Evolutionary conservation across 1,140 invertebrate species (phyloP), one percentile per base, ranked within the genome.

Genomic region (Habropoda laboriosa): DNA sequence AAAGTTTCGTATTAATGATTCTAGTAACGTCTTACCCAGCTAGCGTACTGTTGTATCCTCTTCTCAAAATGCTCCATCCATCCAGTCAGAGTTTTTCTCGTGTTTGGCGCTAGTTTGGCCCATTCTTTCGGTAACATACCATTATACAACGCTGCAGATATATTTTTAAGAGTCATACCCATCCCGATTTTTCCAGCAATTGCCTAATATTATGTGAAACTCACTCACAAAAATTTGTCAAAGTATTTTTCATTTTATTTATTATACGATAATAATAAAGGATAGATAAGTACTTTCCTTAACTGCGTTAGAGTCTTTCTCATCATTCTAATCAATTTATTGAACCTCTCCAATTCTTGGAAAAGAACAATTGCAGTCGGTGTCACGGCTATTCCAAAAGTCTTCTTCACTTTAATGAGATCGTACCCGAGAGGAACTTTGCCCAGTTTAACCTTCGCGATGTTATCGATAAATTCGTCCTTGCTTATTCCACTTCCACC

Each of bases 181-280:
- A 98, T 98, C 60, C 97, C 97, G 78, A 98, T 97, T 93, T 98
- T 97, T 53, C 98, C 98, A 57, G 96, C 95, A 61, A 98, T 93
- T 2, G 97, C 97, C 95, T 95, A 60, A 38, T 13, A 60, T n/a
- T 38, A 27, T 66, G 40, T 13, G 6, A 40, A 35, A 47, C 12
- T 16, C 40, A 60, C 3, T 32, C 8, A 57, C 1, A 12, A 12
- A 21, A 16, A 4, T 24, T 6, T 13, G 86, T 86, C 71, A 84
- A 82, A 55, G 55, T n/a, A n/a, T n/a, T 45, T 45, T 21, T 18
- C 18, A 24, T n/a, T 47, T 27, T n/a, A 27, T 12, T n/a, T n/a
- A n/a, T 0, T 10, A n/a, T 10, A 1, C 21, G 4, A 12, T 24
- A 27, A 30, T 2, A 0, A 1, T 21, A n/a, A 12, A 6, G 45